These are phyloP conservation scores for Dipodomys stephensi DNA, from an alignment of 2,113 vertebrate species.

Conservation along the genomic window DNA sequence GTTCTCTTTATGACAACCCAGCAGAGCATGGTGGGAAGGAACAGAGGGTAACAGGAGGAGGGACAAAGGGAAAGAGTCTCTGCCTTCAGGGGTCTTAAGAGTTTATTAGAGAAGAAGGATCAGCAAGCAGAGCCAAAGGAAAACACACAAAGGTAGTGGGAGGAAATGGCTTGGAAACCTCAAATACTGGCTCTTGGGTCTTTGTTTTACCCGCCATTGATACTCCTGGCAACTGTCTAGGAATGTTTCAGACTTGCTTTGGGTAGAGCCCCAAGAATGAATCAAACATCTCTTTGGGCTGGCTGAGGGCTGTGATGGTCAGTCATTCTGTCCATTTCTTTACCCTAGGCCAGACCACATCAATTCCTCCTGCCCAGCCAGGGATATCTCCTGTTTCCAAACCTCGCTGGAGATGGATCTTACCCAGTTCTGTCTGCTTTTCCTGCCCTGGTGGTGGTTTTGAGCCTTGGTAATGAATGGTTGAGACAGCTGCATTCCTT, in stretches of 20 bases:
- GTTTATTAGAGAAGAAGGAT: slow-evolving; percentile 22
- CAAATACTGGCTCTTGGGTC: slow-evolving; percentile 57
- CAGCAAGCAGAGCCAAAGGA: slow-evolving; percentile 27
- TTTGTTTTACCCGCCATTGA: slow-evolving; percentile 73
- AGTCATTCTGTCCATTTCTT: slow-evolving; percentile 73
- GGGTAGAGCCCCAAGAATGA: slow-evolving; percentile 70
- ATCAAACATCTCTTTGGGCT: slow-evolving; percentile 72
- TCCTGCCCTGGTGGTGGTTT: slow-evolving; percentile 78
- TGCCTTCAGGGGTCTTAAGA: background rate
- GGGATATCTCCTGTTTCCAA: slow-evolving; percentile 75
- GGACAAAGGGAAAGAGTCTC: background rate
- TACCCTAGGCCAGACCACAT: slow-evolving; percentile 79
- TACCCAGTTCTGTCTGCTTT: slow-evolving; percentile 73
- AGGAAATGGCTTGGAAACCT: slow-evolving; percentile 37
- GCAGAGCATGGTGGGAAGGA: background rate
- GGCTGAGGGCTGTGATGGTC: slow-evolving; percentile 49
- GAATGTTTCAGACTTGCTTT: slow-evolving; percentile 79
- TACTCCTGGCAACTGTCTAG: slow-evolving; percentile 80
- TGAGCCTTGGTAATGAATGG: slow-evolving; percentile 67
- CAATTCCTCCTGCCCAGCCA: slow-evolving; percentile 73
- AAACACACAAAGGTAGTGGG: background rate
- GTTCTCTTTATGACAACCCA: background rate
- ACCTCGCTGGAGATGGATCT: slow-evolving; percentile 69
- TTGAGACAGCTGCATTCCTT: slow-evolving; percentile 74
- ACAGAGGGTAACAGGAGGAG: background rate